These are phyloP conservation scores for Prosopocoilus inquinatus DNA, from an alignment of 2,888 invertebrate genomes.

Conservation along the genomic window DNA sequence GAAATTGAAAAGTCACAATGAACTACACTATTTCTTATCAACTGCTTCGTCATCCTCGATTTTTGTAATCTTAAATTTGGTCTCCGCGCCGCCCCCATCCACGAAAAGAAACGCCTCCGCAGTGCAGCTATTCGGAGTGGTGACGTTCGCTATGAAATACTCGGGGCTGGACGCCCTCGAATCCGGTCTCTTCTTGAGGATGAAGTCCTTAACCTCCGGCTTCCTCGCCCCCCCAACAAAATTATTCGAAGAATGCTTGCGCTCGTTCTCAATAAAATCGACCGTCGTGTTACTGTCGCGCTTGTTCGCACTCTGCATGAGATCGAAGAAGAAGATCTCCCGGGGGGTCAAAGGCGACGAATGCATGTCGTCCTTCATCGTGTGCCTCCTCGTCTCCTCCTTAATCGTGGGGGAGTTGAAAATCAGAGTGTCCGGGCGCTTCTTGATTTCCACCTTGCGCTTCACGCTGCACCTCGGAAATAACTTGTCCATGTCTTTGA, in stretches of 20 bases:
- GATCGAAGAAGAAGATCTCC: conserved; percentile 24
- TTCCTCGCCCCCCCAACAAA: conserved; percentile 4
- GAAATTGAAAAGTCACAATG: too few species aligned
- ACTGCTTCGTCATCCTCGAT: conserved; percentile 16
- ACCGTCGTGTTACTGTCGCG: conserved; percentile 6
- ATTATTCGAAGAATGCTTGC: conserved; percentile 12
- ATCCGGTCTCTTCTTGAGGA: conserved; percentile 10
- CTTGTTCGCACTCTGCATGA: conserved; percentile 18
- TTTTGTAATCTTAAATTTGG: conserved; percentile 14
- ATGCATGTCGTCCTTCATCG: neutral
- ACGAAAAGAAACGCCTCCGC: conserved; percentile 25
- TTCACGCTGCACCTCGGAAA: conserved; percentile 20
- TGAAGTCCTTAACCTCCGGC: conserved; percentile 16
- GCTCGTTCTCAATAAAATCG: conserved; percentile 22
- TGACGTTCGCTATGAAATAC: conserved; percentile 24
- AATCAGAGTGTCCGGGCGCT: conserved; percentile 16
- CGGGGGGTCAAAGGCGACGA: conserved; percentile 21
- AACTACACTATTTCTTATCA: conserved; percentile 8
- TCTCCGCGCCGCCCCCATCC: conserved; percentile 16
- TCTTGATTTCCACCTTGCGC: conserved; percentile 9
- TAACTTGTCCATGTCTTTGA: conserved; percentile 20
- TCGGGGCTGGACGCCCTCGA: conserved; percentile 16
- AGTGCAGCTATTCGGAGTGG: conserved; percentile 13
- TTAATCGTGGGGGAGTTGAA: conserved; percentile 11
- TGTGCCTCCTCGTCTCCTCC: conserved; percentile 4